phyloP scores from a whole-genome alignment of 2,113 vertebrate species.

The Pangasianodon gigas region DNA sequence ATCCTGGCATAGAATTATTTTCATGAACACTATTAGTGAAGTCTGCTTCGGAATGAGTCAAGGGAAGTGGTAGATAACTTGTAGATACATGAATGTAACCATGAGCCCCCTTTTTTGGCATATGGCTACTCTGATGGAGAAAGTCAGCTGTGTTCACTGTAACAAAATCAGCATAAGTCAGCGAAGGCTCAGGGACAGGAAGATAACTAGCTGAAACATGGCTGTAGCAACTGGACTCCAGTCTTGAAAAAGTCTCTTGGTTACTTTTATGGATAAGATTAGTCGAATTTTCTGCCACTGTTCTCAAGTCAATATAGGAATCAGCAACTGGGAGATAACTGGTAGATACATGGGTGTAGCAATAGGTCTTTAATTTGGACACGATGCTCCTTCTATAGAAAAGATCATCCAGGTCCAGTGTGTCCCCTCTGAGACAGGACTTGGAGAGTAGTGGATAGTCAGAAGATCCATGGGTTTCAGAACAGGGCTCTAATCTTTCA shows the following conservation, averaged over 20 bases:
- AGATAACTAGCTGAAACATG: neutral
- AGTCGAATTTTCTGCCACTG: neutral
- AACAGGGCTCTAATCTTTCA: neutral
- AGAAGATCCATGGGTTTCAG: neutral
- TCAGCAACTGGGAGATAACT: neutral
- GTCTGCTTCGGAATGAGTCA: neutral
- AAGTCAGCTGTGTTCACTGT: neutral
- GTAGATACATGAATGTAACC: conserved; percentile 31
- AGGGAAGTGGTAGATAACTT: neutral
- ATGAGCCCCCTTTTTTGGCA: neutral
- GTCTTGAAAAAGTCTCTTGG: neutral
- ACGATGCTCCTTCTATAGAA: neutral
- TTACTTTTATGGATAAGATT: neutral
- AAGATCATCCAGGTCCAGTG: neutral
- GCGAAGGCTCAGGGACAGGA: neutral
- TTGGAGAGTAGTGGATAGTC: neutral
- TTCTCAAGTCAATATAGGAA: conserved; percentile 4
- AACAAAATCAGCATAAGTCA: neutral
- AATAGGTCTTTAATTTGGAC: neutral
- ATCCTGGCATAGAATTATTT: neutral
- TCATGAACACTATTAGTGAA: neutral
- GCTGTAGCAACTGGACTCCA: neutral
- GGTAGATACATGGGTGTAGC: conserved; percentile 1
- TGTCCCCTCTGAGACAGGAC: neutral
- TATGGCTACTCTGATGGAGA: neutral